These are phyloP conservation scores for Alligator sinensis DNA, from an alignment of 2,113 vertebrate genomes.

Conservation along the genomic window DNA sequence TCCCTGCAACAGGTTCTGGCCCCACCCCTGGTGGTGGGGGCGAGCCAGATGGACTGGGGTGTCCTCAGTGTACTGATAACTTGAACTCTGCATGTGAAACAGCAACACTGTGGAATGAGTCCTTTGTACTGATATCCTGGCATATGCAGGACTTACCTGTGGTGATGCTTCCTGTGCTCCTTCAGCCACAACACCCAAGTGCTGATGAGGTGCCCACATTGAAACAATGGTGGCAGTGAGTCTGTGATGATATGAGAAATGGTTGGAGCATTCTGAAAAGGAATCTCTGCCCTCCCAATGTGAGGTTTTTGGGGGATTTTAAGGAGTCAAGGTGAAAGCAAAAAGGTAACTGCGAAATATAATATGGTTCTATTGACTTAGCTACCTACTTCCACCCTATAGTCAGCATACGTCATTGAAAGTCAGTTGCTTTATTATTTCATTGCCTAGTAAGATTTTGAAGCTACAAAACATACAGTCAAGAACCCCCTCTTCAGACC, in stretches of 20 bases:
- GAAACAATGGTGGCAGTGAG: neutral
- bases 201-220: neutral
- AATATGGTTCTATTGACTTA: neutral
- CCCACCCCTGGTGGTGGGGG: neutral
- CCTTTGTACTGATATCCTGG: neutral
- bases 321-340: neutral
- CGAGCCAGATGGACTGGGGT: neutral
- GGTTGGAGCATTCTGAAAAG: neutral
- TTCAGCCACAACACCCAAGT: neutral
- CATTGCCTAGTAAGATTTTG: neutral
- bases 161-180: neutral
- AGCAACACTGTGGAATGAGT: neutral
- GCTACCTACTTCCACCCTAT: neutral
- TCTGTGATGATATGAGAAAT: neutral
- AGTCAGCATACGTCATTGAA: neutral
- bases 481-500: neutral
- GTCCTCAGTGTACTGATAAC: neutral
- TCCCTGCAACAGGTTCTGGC: too few relatives aligned
- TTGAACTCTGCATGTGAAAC: neutral
- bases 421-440: neutral
- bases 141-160: neutral
- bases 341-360: neutral
- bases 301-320: too few relatives aligned
- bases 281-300: neutral
- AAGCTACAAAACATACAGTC: neutral